Conservation (phyloP, 2,888 invertebrate species). For the Oegoconia quadripuncta region DNA sequence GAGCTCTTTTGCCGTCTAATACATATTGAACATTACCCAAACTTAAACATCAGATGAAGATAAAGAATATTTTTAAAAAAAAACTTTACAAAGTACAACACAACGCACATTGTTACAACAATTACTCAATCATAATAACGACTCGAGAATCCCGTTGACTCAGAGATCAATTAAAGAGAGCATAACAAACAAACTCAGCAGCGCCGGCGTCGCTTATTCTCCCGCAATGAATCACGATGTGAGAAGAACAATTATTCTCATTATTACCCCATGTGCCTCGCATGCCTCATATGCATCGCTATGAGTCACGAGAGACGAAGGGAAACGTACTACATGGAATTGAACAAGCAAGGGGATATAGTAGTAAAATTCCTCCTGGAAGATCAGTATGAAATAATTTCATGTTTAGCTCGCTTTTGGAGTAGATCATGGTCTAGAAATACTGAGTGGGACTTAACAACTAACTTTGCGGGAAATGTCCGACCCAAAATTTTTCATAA, state of each 20-base stretch:
- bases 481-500: no score
- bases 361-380: neutral
- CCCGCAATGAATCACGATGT: constrained; percentile 70
- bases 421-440: no score
- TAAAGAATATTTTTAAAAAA: no score
- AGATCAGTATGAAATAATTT: neutral
- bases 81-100: neutral
- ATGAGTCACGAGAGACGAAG: constrained; percentile 50
- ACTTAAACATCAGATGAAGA: no score
- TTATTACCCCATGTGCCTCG: constrained; percentile 47
- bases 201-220: constrained; percentile 45
- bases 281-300: constrained; percentile 25
- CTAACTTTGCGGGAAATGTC: no score
- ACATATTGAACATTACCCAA: no score
- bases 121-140: constrained; percentile 39
- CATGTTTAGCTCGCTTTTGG: no score
- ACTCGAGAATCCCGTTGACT: constrained; percentile 35
- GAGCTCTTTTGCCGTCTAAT: no score
- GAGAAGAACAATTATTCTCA: constrained; percentile 73
- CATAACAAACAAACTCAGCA: constrained; percentile 61
- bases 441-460: no score
- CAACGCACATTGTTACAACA: constrained; percentile 10
- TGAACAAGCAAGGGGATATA: neutral
- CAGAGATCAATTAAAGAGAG: constrained; percentile 60
- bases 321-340: constrained; percentile 31